A percentile compares a stretch with the other conserved stretches of the same genome.
Evolutionary conservation across 2,888 invertebrate genomes (phyloP).

Genomic region (Latrodectus elegans): DNA sequence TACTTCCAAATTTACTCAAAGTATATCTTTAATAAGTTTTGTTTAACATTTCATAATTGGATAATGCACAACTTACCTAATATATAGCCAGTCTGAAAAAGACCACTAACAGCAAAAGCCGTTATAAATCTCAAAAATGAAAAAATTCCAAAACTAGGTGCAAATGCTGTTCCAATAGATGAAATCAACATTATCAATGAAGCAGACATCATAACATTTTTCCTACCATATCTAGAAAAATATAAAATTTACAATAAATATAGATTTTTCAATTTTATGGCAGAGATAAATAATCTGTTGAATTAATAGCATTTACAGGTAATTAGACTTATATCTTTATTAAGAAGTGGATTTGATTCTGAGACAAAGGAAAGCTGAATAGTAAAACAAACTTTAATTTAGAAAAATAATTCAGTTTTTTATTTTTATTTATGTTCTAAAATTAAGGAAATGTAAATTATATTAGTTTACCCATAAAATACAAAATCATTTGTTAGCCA

Average conservation of each 20-base stretch:
- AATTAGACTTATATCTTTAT: neutral
- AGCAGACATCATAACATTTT: constrained; percentile 59
- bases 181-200: constrained; percentile 55
- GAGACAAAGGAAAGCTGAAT: no score
- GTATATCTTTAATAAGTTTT: neutral
- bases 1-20: neutral
- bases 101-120: constrained; percentile 62
- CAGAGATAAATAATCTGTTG: neutral
- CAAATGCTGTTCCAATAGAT: constrained; percentile 63
- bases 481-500: no score
- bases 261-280: neutral
- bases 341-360: no score
- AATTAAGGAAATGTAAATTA: no score
- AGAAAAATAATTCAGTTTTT: no score
- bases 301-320: neutral
- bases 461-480: no score
- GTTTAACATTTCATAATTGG: neutral
- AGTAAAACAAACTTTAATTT: no score
- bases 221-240: constrained; percentile 61
- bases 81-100: constrained; percentile 67
- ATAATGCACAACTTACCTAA: constrained; percentile 42
- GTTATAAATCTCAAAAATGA: constrained; percentile 65
- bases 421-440: no score
- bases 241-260: no score
- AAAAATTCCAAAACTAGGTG: constrained; percentile 52